Conservation (phyloP, 2,888 invertebrate genomes). For the Petrolisthes manimaculis region DNA sequence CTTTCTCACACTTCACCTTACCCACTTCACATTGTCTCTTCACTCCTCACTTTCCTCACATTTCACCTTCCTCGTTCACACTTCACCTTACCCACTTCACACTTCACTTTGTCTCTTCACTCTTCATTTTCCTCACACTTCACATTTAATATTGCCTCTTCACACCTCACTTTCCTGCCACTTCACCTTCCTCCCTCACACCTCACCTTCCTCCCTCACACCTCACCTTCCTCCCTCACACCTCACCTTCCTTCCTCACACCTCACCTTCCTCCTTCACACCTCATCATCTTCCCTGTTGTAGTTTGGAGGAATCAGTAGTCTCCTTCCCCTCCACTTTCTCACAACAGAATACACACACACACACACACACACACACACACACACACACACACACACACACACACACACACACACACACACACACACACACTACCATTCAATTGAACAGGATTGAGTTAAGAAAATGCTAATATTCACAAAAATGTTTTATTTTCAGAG, state of each 20-base stretch:
- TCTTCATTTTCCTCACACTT: not conserved
- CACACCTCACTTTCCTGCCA: not conserved
- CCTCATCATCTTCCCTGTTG: not conserved
- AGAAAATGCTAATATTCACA: not conserved
- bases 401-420: not conserved
- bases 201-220: not conserved
- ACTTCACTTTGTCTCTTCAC: not conserved
- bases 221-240: not conserved
- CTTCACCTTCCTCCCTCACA: not conserved
- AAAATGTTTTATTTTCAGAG: conserved; percentile 37
- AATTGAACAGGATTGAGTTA: no score
- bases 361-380: not conserved
- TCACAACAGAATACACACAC: not conserved
- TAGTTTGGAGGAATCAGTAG: no score
- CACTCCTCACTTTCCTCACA: not conserved
- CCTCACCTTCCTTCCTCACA: not conserved
- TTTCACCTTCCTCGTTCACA: not conserved
- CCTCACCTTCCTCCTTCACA: not conserved
- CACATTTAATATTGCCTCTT: not conserved
- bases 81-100: not conserved
- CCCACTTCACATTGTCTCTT: not conserved
- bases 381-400: not conserved
- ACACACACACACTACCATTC: not conserved
- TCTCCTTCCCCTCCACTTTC: not conserved
- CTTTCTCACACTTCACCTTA: not conserved